Evolutionary conservation across 2,888 invertebrate genomes (phyloP), one percentile per base, ranked within the genome.

Genomic region (Hydrotaea diabolus): DNA sequence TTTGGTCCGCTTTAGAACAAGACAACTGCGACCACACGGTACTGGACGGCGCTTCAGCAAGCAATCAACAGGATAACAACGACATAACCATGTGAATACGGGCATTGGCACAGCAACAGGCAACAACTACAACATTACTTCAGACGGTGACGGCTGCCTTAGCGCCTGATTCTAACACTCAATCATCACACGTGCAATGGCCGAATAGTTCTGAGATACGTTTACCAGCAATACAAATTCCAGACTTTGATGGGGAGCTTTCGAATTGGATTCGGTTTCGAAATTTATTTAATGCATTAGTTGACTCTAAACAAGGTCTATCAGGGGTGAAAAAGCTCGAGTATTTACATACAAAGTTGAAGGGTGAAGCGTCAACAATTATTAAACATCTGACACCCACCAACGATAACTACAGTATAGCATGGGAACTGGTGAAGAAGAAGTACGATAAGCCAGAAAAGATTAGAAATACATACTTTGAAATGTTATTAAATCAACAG

Each of bases 361-460:
- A 74, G 23, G 69, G 69, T 19, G 74, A 77, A 64, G 57, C 57
- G 13, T 66, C 77, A 8, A 71, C 75, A 11, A 53, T 80, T 15
- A 66, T 80, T 21, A 82, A 80, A 53, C 82, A 85, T 75, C 19
- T 82, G 1, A 74, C 73, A 26, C 72, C 72, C 2, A 80, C 82
- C 11, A 85, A 85, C 46, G 43, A 36, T 13, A 85, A 85, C 55
- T 82, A 85, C 36, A 43, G n/a, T 2, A 55, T 82, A 21, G 85
- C 80, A 9, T 85, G 82, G 77, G 26, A 77, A 19, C n/a, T 85
- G 4, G 21, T 80, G 0, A 72, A 78, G 3, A 55, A 76, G 46
- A 85, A 81, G 26, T 85, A 78, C 31, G 62, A 80, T 36, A 82
- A 69, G 36, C 66, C 77, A 17, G 85, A 85, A 15, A 71, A 57